Conservation (phyloP, 2,113 vertebrate species). For the Coptodon rendalli region DNA sequence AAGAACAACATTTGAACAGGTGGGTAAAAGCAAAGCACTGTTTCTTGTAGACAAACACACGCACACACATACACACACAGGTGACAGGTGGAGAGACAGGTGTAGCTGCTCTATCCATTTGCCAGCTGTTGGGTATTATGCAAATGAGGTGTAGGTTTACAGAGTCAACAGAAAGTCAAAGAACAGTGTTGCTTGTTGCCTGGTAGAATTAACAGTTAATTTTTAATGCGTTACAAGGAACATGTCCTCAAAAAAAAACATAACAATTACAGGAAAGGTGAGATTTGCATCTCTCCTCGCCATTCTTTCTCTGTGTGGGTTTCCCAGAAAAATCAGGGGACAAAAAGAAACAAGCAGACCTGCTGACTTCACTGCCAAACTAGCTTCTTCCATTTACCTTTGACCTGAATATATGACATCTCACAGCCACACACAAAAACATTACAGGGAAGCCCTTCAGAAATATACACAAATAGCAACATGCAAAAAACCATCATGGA, state of each 20-base stretch:
- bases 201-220: not conserved
- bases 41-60: not conserved
- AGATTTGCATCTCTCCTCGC: not conserved
- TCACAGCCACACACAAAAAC: not conserved
- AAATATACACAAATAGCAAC: not conserved
- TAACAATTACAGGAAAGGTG: not conserved
- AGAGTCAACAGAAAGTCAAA: constrained; percentile 61
- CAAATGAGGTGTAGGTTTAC: constrained; percentile 67
- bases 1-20: constrained; percentile 54
- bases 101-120: constrained; percentile 52
- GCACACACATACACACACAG: constrained; percentile 3
- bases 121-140: constrained; percentile 66
- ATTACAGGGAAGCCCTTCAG: not conserved
- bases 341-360: not conserved
- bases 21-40: constrained; percentile 29
- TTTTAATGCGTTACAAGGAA: not conserved
- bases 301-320: not conserved
- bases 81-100: constrained; percentile 51
- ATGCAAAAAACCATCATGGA: not conserved
- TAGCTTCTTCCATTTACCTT: constrained; percentile 18
- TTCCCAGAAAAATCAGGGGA: not conserved
- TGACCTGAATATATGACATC: not conserved
- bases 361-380: constrained; percentile 31
- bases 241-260: not conserved
- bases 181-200: constrained; percentile 4